Evolutionary conservation across 2,888 invertebrate genomes (phyloP).

Genomic region (Mesorhabditis belari): DNA sequence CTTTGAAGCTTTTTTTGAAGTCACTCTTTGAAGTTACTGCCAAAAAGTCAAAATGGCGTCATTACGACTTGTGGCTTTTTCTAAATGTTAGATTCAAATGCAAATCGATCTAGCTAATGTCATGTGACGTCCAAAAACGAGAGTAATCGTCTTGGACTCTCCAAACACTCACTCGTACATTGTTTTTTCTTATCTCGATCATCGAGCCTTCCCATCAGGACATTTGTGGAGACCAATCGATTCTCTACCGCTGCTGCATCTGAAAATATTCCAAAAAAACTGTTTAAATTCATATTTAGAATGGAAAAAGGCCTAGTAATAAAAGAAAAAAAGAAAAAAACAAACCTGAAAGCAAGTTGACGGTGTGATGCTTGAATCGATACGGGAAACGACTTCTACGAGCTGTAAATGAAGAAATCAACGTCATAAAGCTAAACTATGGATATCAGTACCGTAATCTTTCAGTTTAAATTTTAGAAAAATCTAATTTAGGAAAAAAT

Average conservation of each 20-base stretch:
- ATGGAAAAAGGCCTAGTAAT: neutral
- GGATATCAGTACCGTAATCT: no score
- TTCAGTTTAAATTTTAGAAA: no score
- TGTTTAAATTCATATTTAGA: neutral
- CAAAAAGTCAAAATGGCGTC: no score
- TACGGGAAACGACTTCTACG: slow-evolving; percentile 50
- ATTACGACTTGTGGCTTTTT: no score
- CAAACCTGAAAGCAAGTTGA: slow-evolving; percentile 47
- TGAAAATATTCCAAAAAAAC: slow-evolving; percentile 5
- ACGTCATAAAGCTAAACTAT: no score
- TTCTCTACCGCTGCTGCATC: slow-evolving; percentile 56
- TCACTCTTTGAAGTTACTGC: no score
- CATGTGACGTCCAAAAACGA: no score
- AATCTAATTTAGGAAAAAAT: no score
- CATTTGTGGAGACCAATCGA: slow-evolving; percentile 88
- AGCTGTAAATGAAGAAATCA: slow-evolving; percentile 18
- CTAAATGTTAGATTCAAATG: no score
- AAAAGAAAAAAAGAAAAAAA: slow-evolving; percentile 1
- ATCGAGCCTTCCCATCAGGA: slow-evolving; percentile 70
- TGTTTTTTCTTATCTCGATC: slow-evolving; percentile 25
- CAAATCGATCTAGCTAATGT: no score
- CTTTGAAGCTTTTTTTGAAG: no score
- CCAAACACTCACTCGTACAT: slow-evolving; percentile 24
- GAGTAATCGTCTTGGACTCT: neutral
- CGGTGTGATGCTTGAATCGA: slow-evolving; percentile 52